Percentiles rank a stretch among this genome's conserved stretches.
These are phyloP conservation scores for Dichetophora obliterata DNA, from an alignment of 2,888 invertebrate genomes.

Conservation along the genomic window DNA sequence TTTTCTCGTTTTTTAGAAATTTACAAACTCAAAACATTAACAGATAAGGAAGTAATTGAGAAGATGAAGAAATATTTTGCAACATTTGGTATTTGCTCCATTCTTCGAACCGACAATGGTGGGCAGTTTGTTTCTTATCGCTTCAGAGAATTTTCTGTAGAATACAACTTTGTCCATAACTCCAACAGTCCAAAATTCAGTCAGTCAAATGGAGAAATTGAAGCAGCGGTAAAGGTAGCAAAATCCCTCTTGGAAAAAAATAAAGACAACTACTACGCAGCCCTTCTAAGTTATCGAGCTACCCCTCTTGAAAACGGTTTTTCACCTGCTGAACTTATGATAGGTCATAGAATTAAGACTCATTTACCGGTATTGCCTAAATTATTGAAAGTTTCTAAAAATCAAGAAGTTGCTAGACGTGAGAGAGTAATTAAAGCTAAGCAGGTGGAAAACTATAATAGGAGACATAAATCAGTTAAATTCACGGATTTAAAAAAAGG, in stretches of 20 bases:
- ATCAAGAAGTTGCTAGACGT: constrained; percentile 1
- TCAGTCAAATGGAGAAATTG: constrained; percentile 27
- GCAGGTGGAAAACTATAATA: neutral
- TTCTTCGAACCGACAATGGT: constrained; percentile 34
- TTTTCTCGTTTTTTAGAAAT: constrained; percentile 21
- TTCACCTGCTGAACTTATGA: constrained; percentile 39
- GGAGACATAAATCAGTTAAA: neutral
- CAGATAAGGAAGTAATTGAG: constrained; percentile 19
- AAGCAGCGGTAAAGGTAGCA: constrained; percentile 28
- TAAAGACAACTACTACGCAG: constrained; percentile 7
- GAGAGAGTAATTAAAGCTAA: neutral
- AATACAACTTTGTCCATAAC: constrained; percentile 20
- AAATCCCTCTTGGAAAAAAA: constrained; percentile 26
- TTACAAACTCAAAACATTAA: constrained; percentile 21
- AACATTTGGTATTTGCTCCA: constrained; percentile 35
- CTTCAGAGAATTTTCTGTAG: constrained; percentile 6
- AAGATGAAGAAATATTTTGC: constrained; percentile 32
- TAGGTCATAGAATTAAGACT: constrained; percentile 32
- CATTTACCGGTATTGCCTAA: constrained; percentile 23
- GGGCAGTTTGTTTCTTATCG: constrained; percentile 22
- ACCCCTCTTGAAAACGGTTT: constrained; percentile 38
- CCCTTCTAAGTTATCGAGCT: neutral
- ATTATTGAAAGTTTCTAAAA: constrained; percentile 6
- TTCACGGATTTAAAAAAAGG: neutral
- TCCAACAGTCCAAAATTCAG: constrained; percentile 37